A percentile compares a stretch with the other conserved stretches of the same genome.
Evolutionary conservation across 2,113 vertebrate species (phyloP).

Genomic region (Saimiri boliviensis): DNA sequence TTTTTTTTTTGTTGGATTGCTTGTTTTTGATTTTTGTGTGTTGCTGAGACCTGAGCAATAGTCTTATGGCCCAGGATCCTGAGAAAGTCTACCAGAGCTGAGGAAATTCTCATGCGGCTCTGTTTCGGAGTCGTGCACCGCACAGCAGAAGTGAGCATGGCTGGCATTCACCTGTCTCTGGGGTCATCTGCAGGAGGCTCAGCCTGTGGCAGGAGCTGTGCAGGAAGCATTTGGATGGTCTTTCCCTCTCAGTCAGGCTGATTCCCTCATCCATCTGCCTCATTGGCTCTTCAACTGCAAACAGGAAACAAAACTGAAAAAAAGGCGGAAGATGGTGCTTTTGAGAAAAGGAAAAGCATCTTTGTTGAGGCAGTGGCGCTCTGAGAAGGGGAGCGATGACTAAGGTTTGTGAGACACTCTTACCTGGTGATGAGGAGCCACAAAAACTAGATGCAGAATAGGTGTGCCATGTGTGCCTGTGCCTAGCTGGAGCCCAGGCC

Average conservation of each 20-base stretch:
- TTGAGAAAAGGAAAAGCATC: background rate
- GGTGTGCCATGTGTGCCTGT: background rate
- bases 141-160: rapidly evolving
- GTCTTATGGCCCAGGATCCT: background rate
- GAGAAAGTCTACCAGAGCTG: background rate
- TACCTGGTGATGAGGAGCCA: background rate
- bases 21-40: background rate
- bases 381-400: background rate
- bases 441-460: background rate
- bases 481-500: background rate
- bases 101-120: background rate
- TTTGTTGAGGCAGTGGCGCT: background rate
- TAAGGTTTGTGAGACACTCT: background rate
- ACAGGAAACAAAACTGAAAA: background rate
- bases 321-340: background rate
- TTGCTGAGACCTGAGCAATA: background rate
- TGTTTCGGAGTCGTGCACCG: background rate
- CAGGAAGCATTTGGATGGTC: background rate
- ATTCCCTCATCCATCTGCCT: background rate
- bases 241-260: background rate
- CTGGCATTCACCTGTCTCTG: rapidly evolving
- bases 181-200: rapidly evolving
- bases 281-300: background rate
- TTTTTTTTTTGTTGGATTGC: background rate
- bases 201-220: rapidly evolving